Evolutionary conservation across 2,113 vertebrate genomes (phyloP), one percentile per base, ranked within the genome.

Genomic region (Uria lomvia): DNA sequence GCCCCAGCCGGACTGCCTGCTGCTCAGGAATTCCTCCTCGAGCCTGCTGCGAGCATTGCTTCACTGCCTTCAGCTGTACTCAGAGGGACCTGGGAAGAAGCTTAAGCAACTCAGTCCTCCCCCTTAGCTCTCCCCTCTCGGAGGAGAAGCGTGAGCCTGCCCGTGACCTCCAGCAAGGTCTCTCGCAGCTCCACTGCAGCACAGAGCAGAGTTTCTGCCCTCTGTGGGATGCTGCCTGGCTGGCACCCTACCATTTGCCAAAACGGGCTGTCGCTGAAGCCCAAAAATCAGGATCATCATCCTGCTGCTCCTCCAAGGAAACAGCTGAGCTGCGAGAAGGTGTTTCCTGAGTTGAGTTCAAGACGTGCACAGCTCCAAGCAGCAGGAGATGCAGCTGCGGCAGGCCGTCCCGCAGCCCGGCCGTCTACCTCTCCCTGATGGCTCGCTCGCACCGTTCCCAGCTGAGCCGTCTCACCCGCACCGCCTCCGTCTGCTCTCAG

Each of bases 361-460:
- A 75, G 53, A n/a, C 2, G 2, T 23, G 14, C 0, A 0, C 6
- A 17, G 87, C 45, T 34, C 27, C 12, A 43, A n/a, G 55, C 0
- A 1, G n/a, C n/a, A 27, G 19, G 18, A 42, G 53, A 11, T 8
- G 21, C 17, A n/a, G 59, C 52, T 32, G 16, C 8, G 1, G 30
- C 10, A 9, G n/a, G n/a, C 29, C 21, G 40, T 38, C 52, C 47
- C 12, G 1, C 34, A 68, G 78, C 62, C 38, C 5, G 18, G 36
- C 58, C 4, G 1, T 1, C 12, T 8, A 16, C 43, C 52, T 63
- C 22, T 17, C 43, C 74, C 45, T 3, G 16, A 8, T 15, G 11
- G 47, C 34, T n/a, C 2, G 1, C 40, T 73, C 1, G 0, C 20
- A 11, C 1, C 1, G 36, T 8, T 55, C 53, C 30, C 8, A 19